Evolutionary conservation across 2,797 vertebrate genomes (phyloP).

Genomic region (Sciaenops ocellatus): DNA sequence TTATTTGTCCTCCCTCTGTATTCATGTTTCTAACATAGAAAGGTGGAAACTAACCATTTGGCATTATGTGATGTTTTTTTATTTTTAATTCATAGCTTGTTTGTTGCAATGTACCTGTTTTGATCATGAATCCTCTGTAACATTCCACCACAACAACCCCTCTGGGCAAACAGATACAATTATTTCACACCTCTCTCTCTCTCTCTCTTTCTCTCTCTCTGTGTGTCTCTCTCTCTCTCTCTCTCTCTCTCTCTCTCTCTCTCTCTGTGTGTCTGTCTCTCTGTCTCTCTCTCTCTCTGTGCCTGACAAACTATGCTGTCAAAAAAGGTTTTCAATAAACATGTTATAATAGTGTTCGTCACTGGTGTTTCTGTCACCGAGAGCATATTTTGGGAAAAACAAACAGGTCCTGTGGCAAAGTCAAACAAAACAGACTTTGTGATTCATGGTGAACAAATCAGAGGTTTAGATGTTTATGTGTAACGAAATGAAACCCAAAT

Average conservation of each 20-base stretch:
- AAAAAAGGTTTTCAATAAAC: conserved; percentile 88
- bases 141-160: conserved; percentile 84
- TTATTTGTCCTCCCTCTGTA: conserved; percentile 84
- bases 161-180: conserved; percentile 63
- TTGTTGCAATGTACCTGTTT: conserved; percentile 81
- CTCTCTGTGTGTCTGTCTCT: conserved; percentile 58
- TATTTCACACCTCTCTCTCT: conserved; percentile 72
- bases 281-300: conserved; percentile 69
- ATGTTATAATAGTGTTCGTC: conserved; percentile 82
- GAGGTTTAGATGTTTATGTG: conserved; percentile 31
- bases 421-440: conserved; percentile 27
- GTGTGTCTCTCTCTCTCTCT: conserved; percentile 70
- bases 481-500: conserved; percentile 40
- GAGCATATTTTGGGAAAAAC: conserved; percentile 23
- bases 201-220: conserved; percentile 75
- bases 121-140: conserved; percentile 80
- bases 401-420: conserved; percentile 36
- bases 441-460: conserved; percentile 28
- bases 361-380: conserved; percentile 49
- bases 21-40: conserved; percentile 86
- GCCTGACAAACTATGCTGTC: conserved; percentile 87
- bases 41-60: conserved; percentile 88
- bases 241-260: conserved; percentile 72
- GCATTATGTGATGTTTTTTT: conserved; percentile 83
- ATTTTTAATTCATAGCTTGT: conserved; percentile 81